Evolutionary conservation across 23 tunicate species (phyloP), one percentile per base, ranked within the genome.

Genomic region (Halocynthia roretzi): DNA sequence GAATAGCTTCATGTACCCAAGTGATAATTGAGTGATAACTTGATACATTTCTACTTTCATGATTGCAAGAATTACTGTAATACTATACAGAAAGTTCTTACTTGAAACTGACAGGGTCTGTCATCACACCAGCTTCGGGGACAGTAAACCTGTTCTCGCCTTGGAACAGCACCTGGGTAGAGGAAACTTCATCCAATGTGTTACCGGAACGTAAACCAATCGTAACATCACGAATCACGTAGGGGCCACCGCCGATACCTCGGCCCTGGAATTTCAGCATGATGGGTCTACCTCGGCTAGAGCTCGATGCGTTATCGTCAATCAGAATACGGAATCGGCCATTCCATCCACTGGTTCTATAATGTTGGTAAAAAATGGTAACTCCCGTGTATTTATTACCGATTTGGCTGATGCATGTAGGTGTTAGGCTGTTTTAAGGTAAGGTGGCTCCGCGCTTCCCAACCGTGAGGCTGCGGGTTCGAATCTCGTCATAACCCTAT

Each of bases 241-340:
- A 85, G 11, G 76, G 52, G 10, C 71, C 82, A 31, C 78, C 78
- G 15, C 65, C 78, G 51, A 67, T 80, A 63, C 81, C 63, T 7
- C 90, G 84, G 31, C 90, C 84, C 20, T 72, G 55, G 50, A 85
- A 80, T 8, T 67, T 67, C 10, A 85, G 19, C 60, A 77, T 14
- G 17, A 85, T 56, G 8, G 81, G 44, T 8, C 64, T 55, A 67
- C 66, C 58, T 40, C 60, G 62, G 72, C 54, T 66, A 57, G 67
- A 22, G 54, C 77, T 73, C 80, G 75, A 80, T 22, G 76, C 90
- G 7, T 61, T 52, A 58, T 85, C 75, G 70, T 85, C 84, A 51
- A 85, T 51, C 56, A 80, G 54, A 44, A 85, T 84, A 22, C 90
- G 84, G 61, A 80, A 73, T n/a, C 82, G 75, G n/a, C 90, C 90